Conservation (phyloP, 2,113 vertebrate species). For the Limanda limanda region DNA sequence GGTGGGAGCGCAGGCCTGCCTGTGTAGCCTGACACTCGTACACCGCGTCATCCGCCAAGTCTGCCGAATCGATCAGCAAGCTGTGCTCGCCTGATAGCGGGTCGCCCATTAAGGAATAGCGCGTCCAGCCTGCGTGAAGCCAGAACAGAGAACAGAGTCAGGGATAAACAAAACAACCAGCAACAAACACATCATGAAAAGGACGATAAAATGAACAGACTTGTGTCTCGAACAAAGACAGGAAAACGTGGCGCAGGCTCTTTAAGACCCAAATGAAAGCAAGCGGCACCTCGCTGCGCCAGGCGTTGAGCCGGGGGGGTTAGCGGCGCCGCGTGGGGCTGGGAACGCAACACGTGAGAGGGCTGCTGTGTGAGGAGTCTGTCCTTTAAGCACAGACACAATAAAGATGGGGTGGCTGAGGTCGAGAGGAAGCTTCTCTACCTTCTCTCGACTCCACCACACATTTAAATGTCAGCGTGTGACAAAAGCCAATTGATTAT, state of each 20-base stretch:
- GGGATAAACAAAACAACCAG: constrained; percentile 55
- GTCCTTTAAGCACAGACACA: constrained; percentile 74
- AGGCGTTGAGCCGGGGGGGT: constrained; percentile 42
- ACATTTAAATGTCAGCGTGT: constrained; percentile 81
- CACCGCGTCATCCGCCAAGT: constrained; percentile 88
- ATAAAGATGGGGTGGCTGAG: constrained; percentile 70
- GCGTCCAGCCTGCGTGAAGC: constrained; percentile 87
- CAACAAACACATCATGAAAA: constrained; percentile 67
- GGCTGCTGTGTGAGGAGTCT: constrained; percentile 55
- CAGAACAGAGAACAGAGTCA: constrained; percentile 59
- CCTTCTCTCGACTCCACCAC: constrained; percentile 57
- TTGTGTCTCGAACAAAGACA: constrained; percentile 63
- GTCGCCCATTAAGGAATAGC: constrained; percentile 90
- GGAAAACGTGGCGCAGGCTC: constrained; percentile 57
- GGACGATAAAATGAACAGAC: constrained; percentile 59
- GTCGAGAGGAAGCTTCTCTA: constrained; percentile 66
- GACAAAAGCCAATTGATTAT: constrained; percentile 83
- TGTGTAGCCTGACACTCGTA: constrained; percentile 94
- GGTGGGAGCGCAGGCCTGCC: constrained; percentile 88
- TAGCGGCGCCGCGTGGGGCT: constrained; percentile 43
- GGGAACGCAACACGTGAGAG: constrained; percentile 64
- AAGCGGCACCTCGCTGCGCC: constrained; percentile 53
- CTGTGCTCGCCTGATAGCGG: constrained; percentile 88
- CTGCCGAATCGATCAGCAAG: constrained; percentile 88
- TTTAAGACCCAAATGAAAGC: constrained; percentile 65